Evolutionary conservation across 2,797 vertebrate species (phyloP).

Genomic region (Anabacerthia variegaticeps): DNA sequence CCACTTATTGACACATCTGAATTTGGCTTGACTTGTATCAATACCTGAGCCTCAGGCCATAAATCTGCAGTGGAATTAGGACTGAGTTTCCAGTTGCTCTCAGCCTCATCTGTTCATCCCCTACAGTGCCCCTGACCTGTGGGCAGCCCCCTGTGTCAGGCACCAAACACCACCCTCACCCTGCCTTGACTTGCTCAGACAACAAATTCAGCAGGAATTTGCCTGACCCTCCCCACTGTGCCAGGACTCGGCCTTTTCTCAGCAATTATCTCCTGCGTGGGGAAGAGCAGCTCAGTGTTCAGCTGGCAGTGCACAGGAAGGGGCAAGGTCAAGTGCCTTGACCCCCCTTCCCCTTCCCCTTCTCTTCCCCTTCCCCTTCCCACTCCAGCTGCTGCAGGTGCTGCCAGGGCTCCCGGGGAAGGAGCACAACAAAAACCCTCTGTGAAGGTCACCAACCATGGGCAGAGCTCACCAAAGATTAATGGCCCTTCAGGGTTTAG

Average conservation of each 20-base stretch:
- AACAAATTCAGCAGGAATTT: neutral
- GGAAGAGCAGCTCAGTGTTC: neutral
- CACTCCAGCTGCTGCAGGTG: neutral
- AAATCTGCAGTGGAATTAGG: neutral
- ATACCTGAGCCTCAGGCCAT: neutral
- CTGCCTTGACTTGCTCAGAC: neutral
- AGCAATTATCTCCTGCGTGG: neutral
- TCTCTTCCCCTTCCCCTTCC: neutral
- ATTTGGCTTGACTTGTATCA: neutral
- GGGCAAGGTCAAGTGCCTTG: no score
- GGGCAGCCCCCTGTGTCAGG: neutral
- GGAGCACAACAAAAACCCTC: neutral
- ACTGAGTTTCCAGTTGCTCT: neutral
- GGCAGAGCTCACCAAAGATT: conserved; percentile 25
- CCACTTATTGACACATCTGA: neutral
- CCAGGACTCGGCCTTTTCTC: neutral
- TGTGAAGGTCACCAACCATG: conserved; percentile 32
- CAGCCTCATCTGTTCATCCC: neutral
- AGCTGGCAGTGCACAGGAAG: neutral
- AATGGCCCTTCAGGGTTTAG: conserved; percentile 21
- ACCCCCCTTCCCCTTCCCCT: neutral
- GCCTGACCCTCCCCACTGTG: neutral
- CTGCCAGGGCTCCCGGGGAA: conserved; percentile 1
- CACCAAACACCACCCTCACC: rapidly evolving
- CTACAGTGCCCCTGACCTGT: rapidly evolving